Conservation (phyloP, 2,888 invertebrate genomes). For the Latrodectus hesperus region DNA sequence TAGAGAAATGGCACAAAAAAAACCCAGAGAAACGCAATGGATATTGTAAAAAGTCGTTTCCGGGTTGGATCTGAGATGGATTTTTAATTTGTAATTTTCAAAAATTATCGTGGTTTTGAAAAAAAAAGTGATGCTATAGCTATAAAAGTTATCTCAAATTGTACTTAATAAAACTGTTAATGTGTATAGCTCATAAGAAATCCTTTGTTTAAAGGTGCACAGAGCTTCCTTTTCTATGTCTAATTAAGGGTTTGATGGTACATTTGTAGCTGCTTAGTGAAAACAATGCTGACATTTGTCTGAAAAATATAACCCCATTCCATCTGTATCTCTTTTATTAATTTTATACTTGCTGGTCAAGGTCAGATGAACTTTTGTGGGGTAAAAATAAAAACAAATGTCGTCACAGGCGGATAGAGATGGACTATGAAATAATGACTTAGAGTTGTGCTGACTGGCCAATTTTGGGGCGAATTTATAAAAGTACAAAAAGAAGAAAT, state of each 20-base stretch:
- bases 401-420: slow-evolving; percentile 52
- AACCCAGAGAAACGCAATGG: too few relatives aligned
- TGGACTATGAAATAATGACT: slow-evolving; percentile 23
- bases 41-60: neutral
- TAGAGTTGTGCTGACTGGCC: slow-evolving; percentile 9
- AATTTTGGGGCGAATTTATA: neutral
- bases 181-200: slow-evolving; percentile 18
- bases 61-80: slow-evolving; percentile 15
- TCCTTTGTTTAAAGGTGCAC: slow-evolving; percentile 46
- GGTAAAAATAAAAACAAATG: slow-evolving; percentile 33
- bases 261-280: slow-evolving; percentile 28
- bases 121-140: neutral
- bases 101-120: slow-evolving; percentile 17
- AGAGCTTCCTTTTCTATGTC: slow-evolving; percentile 16
- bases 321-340: slow-evolving; percentile 31
- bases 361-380: slow-evolving; percentile 33
- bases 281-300: slow-evolving; percentile 32
- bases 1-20: too few relatives aligned
- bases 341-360: slow-evolving; percentile 24
- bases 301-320: slow-evolving; percentile 27
- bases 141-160: neutral
- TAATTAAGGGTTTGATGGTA: slow-evolving; percentile 27
- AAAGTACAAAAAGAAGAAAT: slow-evolving; percentile 11
- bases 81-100: slow-evolving; percentile 26
- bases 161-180: slow-evolving; percentile 33